A percentile compares a stretch with the other conserved stretches of the same genome.
These are phyloP conservation scores for Sebastes umbrosus DNA, from an alignment of 2,797 vertebrate genomes.

Conservation along the genomic window DNA sequence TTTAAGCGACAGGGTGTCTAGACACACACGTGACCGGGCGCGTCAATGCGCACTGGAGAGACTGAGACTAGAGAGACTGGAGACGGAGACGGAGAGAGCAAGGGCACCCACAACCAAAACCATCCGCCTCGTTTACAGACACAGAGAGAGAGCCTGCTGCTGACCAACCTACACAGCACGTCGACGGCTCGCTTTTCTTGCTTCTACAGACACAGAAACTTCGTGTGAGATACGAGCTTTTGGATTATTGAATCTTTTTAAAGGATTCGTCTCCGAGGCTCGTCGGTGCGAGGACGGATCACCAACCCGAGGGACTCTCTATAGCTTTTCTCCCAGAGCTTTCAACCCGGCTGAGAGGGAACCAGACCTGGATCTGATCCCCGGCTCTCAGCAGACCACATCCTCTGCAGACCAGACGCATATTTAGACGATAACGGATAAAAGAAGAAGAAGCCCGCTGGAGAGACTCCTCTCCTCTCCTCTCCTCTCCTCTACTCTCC, in stretches of 20 bases:
- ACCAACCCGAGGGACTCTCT: slow-evolving; percentile 33
- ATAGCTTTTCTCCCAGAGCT: neutral
- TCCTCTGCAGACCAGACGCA: slow-evolving; percentile 55
- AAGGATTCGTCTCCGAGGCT: slow-evolving; percentile 47
- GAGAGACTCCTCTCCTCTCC: slow-evolving; percentile 17
- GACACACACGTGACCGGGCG: slow-evolving; percentile 94
- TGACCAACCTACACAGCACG: slow-evolving; percentile 58
- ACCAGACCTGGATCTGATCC: slow-evolving; percentile 65
- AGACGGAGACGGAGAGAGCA: slow-evolving; percentile 64
- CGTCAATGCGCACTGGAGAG: slow-evolving; percentile 88
- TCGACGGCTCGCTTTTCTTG: slow-evolving; percentile 56
- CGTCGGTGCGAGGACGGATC: slow-evolving; percentile 52
- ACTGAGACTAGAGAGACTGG: slow-evolving; percentile 57
- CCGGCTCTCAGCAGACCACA: slow-evolving; percentile 52
- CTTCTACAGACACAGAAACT: slow-evolving; percentile 63
- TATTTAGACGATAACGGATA: slow-evolving; percentile 51
- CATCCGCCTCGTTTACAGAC: slow-evolving; percentile 78
- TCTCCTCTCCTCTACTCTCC: slow-evolving; percentile 12
- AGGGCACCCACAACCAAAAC: slow-evolving; percentile 77
- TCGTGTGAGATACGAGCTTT: slow-evolving; percentile 47
- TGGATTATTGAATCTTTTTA: slow-evolving; percentile 66
- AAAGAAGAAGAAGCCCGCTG: slow-evolving; percentile 28
- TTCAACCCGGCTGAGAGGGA: slow-evolving; percentile 51
- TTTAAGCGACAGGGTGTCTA: slow-evolving; percentile 98
- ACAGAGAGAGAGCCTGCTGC: slow-evolving; percentile 45